Conservation (phyloP, 2,113 vertebrate genomes). For the Herpailurus yagouaroundi region DNA sequence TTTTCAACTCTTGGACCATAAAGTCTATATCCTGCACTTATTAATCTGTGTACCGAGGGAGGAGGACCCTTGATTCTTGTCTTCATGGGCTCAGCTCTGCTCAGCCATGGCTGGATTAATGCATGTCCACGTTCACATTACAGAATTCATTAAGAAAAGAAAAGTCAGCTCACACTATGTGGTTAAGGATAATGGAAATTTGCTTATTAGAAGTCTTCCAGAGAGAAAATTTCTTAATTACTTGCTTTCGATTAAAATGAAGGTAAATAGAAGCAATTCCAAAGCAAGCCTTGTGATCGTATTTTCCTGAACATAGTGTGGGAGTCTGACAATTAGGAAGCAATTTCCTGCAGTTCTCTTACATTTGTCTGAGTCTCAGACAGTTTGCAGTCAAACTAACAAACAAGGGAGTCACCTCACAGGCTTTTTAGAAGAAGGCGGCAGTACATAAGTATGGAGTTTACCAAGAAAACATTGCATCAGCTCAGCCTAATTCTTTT, state of each 20-base stretch:
- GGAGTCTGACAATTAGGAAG: conserved; percentile 30
- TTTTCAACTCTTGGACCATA: background rate
- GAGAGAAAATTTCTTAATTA: conserved; percentile 67
- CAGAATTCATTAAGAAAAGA: conserved; percentile 58
- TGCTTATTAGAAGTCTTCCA: conserved; percentile 58
- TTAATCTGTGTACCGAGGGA: background rate
- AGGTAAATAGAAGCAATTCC: conserved; percentile 49
- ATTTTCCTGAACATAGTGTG: conserved; percentile 33
- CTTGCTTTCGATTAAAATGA: conserved; percentile 66
- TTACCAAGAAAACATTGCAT: background rate
- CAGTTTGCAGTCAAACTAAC: conserved; percentile 21
- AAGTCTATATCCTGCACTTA: background rate
- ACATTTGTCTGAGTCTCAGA: conserved; percentile 39
- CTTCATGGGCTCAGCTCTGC: background rate
- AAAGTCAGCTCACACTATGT: conserved; percentile 51
- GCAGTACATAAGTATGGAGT: background rate
- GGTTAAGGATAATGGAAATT: conserved; percentile 69
- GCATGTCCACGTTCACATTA: background rate
- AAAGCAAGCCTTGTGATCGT: conserved; percentile 35
- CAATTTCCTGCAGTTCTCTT: conserved; percentile 16
- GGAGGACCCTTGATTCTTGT: background rate
- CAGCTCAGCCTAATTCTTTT: background rate
- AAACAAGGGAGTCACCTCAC: background rate
- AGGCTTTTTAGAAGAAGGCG: conserved; percentile 8
- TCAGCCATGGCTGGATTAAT: conserved; percentile 10